Evolutionary conservation across 2,797 vertebrate genomes (phyloP), one percentile per base, ranked within the genome.

Genomic region (Typhlichthys subterraneus): DNA sequence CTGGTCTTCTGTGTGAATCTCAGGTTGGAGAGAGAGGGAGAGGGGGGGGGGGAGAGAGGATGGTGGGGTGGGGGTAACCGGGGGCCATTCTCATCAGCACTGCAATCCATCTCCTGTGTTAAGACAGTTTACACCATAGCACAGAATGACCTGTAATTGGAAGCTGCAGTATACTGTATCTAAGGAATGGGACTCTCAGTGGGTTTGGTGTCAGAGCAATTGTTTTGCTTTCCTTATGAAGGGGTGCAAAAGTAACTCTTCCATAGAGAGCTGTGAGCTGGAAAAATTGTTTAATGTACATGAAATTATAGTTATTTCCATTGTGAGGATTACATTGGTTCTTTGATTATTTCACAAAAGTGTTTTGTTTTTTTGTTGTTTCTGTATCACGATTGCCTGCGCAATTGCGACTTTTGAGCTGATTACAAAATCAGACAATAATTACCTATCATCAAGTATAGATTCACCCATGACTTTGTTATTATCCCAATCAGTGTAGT

Each of bases 71-170:
- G 81, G 85, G 80, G 63, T 79, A 79, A 68, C 45, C 2, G 15
- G 70, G 76, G 82, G 79, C 81, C 83, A 77, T 71, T 52, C 79
- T 87, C 84, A 83, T 89, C 80, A 89, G 80, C 68, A 12, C 63
- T 53, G 77, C 71, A 79, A 75, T 91, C 72, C 57, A 70, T 90
- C 83, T 87, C 75, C 47, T 62, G 19, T 87, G 88, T 89, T 89
- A 85, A 81, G 89, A 89, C 85, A 88, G 76, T 77, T 80, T 74
- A 76, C 74, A 56, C 72, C 75, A 67, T 65, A 9, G 63, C 66
- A 31, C 65, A 70, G 81, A 79, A 84, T 87, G 73, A 82, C 67
- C 55, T 5, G 76, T 88, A 80, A 87, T 88, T 89, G 61, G 81
- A 80, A 74, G 63, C 73, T 53, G 77, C 76, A 69, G 54, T 85